These are phyloP conservation scores for Philaethria dido DNA, from an alignment of 2,888 invertebrate genomes.

Conservation along the genomic window DNA sequence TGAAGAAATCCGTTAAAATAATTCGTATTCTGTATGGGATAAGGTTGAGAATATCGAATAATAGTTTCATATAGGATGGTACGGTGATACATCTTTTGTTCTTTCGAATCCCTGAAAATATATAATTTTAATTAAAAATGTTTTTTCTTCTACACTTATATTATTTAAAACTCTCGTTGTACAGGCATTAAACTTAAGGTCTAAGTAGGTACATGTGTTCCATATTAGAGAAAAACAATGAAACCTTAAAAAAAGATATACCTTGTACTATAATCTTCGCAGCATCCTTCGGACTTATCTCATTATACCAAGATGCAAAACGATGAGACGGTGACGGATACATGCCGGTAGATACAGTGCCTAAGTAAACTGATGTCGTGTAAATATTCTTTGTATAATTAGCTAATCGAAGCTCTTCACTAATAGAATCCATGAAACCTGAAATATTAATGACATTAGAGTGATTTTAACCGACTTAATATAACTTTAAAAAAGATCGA, in stretches of 20 bases:
- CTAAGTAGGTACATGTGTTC: no score
- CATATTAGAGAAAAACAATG: no score
- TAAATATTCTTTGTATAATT: constrained; percentile 73
- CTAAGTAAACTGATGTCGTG: constrained; percentile 73
- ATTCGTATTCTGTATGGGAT: constrained; percentile 74
- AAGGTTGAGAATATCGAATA: constrained; percentile 67
- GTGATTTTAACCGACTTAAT: no score
- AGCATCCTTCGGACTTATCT: constrained; percentile 68
- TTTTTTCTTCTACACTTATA: no score
- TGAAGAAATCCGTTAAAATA: constrained; percentile 75
- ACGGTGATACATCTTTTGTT: constrained; percentile 71
- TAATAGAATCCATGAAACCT: constrained; percentile 76
- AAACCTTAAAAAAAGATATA: constrained; percentile 40
- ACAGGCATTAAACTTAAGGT: no score
- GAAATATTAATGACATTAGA: constrained; percentile 6
- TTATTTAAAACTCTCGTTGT: no score
- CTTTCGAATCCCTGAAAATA: constrained; percentile 69
- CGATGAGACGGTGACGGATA: constrained; percentile 71
- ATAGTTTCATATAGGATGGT: constrained; percentile 69
- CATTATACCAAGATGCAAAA: constrained; percentile 69
- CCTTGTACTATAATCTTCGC: constrained; percentile 74
- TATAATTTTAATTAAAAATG: neutral
- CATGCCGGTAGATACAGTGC: constrained; percentile 67
- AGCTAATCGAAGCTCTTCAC: constrained; percentile 72
- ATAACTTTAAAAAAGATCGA: no score